Conservation (phyloP, 2,113 vertebrate species). For the Tragelaphus scriptus region DNA sequence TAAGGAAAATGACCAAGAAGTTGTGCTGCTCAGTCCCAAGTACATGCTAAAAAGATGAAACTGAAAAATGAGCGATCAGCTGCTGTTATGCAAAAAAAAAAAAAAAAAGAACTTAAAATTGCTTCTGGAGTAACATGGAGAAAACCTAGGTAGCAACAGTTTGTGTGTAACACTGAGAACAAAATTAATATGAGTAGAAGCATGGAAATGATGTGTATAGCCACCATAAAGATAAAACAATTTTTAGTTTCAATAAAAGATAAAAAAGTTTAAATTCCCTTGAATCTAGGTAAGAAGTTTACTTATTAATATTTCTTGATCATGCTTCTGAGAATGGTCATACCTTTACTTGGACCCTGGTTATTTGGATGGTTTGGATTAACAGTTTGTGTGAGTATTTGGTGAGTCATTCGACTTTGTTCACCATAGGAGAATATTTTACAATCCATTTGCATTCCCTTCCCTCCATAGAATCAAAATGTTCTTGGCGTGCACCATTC, state of each 20-base stretch:
- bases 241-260: neutral
- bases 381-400: neutral
- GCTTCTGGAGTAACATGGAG: neutral
- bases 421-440: neutral
- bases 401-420: neutral
- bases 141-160: neutral
- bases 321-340: neutral
- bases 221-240: neutral
- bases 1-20: neutral
- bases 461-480: neutral
- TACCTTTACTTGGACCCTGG: neutral
- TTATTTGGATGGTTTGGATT: neutral
- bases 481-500: neutral
- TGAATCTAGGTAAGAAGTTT: neutral
- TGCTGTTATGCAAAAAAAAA: neutral
- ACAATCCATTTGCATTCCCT: neutral
- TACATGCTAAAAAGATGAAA: neutral
- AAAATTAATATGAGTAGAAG: neutral
- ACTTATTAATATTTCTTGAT: neutral
- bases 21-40: fast-evolving
- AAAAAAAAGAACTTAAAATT: neutral
- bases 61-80: neutral
- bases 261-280: neutral
- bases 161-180: neutral
- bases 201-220: neutral